Evolutionary conservation across 2,113 vertebrate species (phyloP).

Genomic region (Sinocyclocheilus rhinocerous): DNA sequence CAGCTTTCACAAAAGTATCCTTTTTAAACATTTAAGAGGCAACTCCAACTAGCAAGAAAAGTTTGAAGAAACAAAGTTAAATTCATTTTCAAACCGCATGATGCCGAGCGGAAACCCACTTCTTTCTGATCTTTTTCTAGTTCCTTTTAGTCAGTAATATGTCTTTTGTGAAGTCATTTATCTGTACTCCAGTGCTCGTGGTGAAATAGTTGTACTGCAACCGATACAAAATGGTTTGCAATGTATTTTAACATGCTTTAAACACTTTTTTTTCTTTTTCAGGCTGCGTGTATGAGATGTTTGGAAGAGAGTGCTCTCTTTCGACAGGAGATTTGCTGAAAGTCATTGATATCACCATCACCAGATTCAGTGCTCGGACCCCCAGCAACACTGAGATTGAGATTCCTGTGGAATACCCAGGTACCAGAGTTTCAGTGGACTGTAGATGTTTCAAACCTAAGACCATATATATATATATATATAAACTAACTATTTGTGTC

Average conservation of each 20-base stretch:
- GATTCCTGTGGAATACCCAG: constrained; percentile 75
- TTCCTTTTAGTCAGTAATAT: neutral
- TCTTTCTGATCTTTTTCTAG: neutral
- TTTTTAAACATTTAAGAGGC: neutral
- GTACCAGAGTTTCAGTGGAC: neutral
- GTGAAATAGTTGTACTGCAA: neutral
- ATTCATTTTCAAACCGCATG: constrained; percentile 7
- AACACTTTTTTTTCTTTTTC: constrained; percentile 38
- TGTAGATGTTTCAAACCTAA: neutral
- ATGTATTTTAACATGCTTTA: neutral
- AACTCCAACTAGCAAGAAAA: neutral
- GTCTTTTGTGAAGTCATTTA: neutral
- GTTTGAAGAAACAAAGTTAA: neutral
- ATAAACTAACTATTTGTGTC: neutral
- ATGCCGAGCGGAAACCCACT: constrained; percentile 3
- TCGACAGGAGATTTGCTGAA: constrained; percentile 86
- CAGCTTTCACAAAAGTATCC: neutral
- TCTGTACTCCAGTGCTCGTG: neutral
- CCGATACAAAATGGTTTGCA: neutral
- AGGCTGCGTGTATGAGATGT: constrained; percentile 83
- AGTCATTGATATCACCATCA: constrained; percentile 80
- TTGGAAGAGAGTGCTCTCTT: constrained; percentile 80
- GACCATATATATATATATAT: neutral
- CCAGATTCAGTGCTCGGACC: constrained; percentile 75
- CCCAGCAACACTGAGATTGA: constrained; percentile 67